phyloP scores from a whole-genome alignment of 2,113 vertebrate genomes.

The Mastomys natalensis region DNA sequence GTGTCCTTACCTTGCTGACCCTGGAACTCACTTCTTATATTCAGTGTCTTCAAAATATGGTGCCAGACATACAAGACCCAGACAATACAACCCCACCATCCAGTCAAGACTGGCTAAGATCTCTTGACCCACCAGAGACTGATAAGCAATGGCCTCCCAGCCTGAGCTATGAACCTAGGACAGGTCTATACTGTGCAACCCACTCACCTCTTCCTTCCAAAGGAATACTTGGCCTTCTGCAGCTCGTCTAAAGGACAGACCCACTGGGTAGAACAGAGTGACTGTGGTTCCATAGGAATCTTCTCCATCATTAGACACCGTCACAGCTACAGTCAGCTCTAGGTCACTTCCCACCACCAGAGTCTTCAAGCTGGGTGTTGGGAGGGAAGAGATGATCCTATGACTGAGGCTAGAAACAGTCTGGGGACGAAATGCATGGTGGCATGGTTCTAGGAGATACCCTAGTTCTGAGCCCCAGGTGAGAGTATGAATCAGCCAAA shows the following conservation, averaged over 20 bases:
- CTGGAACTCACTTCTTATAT: not conserved
- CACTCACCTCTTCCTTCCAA: no score
- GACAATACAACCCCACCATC: not conserved
- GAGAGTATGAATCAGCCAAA: not conserved
- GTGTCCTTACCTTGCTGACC: not conserved
- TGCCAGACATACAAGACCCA: not conserved
- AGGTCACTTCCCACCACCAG: conserved; percentile 88
- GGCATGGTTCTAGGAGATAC: not conserved
- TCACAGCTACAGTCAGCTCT: conserved; percentile 84
- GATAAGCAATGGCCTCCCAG: not conserved
- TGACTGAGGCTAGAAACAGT: not conserved
- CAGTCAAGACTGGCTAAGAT: not conserved
- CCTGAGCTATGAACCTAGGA: not conserved
- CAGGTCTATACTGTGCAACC: not conserved
- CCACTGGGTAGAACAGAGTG: conserved; percentile 85
- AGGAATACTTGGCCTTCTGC: conserved; percentile 80
- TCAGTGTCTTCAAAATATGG: not conserved
- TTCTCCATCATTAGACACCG: conserved; percentile 87
- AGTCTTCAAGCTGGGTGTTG: conserved; percentile 64
- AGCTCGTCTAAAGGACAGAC: conserved; percentile 87
- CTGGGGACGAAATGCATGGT: not conserved
- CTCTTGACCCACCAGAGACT: not conserved
- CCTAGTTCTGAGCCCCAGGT: not conserved
- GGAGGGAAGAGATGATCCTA: not conserved
- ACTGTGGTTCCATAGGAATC: conserved; percentile 89